Evolutionary conservation across 2,888 invertebrate genomes (phyloP).

Genomic region (Seira sanloemensis): DNA sequence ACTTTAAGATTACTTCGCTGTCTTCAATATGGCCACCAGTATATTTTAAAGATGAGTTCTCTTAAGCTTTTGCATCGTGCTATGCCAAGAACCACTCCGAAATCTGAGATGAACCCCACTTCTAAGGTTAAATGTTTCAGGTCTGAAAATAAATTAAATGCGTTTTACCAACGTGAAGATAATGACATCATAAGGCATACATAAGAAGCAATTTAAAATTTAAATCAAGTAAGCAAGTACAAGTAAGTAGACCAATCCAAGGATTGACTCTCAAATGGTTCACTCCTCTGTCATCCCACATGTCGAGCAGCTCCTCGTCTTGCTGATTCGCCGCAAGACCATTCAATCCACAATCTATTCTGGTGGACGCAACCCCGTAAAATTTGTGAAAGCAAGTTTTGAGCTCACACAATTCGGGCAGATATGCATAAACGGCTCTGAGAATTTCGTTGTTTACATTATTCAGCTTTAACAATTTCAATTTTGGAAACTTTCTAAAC

Average conservation of each 20-base stretch:
- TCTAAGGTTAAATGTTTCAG: slow-evolving; percentile 49
- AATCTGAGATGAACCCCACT: slow-evolving; percentile 55
- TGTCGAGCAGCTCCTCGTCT: slow-evolving; percentile 53
- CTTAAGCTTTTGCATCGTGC: slow-evolving; percentile 39
- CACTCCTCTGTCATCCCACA: slow-evolving; percentile 53
- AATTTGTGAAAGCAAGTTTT: slow-evolving; percentile 61
- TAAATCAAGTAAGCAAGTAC: too few relatives aligned
- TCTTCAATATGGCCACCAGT: slow-evolving; percentile 28
- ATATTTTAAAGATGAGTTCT: slow-evolving; percentile 43
- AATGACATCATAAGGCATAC: too few relatives aligned
- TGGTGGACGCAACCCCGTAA: slow-evolving; percentile 49
- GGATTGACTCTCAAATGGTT: slow-evolving; percentile 49
- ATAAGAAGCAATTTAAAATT: too few relatives aligned
- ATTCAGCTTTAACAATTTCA: slow-evolving; percentile 50
- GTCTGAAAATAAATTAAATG: slow-evolving; percentile 33
- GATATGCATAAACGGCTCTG: slow-evolving; percentile 28
- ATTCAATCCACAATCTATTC: slow-evolving; percentile 53
- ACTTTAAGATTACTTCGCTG: slow-evolving; percentile 19
- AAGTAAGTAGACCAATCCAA: slow-evolving; percentile 53
- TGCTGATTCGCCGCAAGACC: slow-evolving; percentile 44
- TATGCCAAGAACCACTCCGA: slow-evolving; percentile 59
- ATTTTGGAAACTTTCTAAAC: slow-evolving; percentile 30
- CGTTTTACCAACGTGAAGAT: too few relatives aligned
- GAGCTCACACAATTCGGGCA: slow-evolving; percentile 46
- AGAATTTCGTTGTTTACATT: slow-evolving; percentile 59